Evolutionary conservation across 1,140 invertebrate species (phyloP).

Genomic region (Drosophila varians): DNA sequence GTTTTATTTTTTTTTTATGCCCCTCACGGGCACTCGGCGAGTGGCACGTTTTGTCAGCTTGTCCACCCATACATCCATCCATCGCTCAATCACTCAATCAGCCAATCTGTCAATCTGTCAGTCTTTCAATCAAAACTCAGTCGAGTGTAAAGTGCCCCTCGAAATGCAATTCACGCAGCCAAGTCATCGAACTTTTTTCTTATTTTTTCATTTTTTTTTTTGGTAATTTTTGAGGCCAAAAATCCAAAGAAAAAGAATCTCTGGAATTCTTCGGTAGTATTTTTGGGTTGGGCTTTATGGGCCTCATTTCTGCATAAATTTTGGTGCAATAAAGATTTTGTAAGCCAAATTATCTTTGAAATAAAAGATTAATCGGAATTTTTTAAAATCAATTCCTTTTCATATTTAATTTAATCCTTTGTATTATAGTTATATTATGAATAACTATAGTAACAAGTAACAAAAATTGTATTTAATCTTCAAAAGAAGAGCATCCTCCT

Average conservation of each 20-base stretch:
- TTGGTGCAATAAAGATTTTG: not conserved
- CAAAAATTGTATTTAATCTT: no score
- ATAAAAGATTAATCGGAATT: no score
- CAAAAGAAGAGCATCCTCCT: no score
- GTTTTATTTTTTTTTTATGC: conserved; percentile 7
- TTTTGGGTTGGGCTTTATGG: not conserved
- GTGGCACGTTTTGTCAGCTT: conserved; percentile 8
- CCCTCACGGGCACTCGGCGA: conserved; percentile 6
- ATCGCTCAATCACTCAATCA: not conserved
- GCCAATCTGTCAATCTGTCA: conserved; percentile 24
- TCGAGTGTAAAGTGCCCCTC: conserved; percentile 5
- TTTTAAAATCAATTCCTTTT: no score
- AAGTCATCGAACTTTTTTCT: conserved; percentile 42
- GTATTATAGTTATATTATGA: no score
- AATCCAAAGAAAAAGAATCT: not conserved
- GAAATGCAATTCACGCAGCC: conserved; percentile 46
- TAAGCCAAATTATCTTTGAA: no score
- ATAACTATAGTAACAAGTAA: no score
- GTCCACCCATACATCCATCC: not conserved
- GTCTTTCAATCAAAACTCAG: not conserved
- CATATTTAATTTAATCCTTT: no score
- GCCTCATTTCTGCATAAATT: not conserved
- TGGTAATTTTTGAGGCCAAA: not conserved
- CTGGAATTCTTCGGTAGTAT: not conserved
- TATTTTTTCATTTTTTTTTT: not conserved